Base-by-base conservation (phyloP, 2,888 invertebrate genomes). In the Drosophila anomalipes region DNA sequence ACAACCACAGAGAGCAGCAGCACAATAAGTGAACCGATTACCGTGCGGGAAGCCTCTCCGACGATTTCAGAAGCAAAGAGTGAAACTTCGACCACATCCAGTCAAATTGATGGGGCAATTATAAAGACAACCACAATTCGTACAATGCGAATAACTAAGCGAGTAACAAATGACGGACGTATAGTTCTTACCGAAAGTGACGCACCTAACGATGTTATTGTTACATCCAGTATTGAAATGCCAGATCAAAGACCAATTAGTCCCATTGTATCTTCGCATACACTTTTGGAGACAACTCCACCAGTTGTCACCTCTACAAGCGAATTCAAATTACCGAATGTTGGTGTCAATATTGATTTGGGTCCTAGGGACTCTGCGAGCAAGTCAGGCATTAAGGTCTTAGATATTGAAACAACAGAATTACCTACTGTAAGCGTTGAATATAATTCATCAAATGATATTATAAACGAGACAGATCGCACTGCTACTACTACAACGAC, bases 121-220 rank as follows among this genome's bases (percentile, higher is more conserved):
- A 91, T 92, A 30, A 93, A 92, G 66, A 93, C 92, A 60, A 93
- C 93, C 32, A 93, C 92, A n/a, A 92, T 91, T 76, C 92, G 91
- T 47, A 93, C 92, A 26, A 92, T 93, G 87, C 86, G 85, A 32
- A 92, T 91, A 58, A 91, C 89, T 6, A 93, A 90, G 78, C 91
- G 90, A 53, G 82, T 92, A 22, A 86, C 88, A 58, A 88, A 91
- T 61, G 92, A 93, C 76, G 93, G 92, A 73, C 86, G 88, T 19
- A 86, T 91, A 77, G 68, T 91, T 61, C 47, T 91, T 53, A 91
- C 90, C 64, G 91, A 92, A 70, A 83, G 74, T 47, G 91, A 90
- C 61, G 61, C 81, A 19, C 92, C 92, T 4, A 86, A 85, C 59
- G 89, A 91, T 82, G 91, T 91, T 53, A 72, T 86, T 71, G 91